Evolutionary conservation across 2,113 vertebrate genomes (phyloP).

Genomic region (Micromys minutus): DNA sequence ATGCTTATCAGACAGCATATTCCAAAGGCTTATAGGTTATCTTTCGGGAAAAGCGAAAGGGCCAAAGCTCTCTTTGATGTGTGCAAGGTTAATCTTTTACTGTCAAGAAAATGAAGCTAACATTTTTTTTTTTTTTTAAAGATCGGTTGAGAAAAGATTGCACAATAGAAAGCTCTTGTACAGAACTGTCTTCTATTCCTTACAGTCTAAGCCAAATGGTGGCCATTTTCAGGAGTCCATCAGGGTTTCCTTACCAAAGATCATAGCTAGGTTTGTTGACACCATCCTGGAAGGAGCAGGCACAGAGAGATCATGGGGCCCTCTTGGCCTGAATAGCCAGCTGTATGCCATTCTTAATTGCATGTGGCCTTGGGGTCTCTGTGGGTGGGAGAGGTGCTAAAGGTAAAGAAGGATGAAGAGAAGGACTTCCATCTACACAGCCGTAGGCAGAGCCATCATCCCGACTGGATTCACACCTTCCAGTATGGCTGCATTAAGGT

Average conservation of each 20-base stretch:
- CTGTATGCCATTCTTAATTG: not conserved
- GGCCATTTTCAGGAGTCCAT: not conserved
- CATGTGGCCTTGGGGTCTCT: not conserved
- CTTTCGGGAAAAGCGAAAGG: not conserved
- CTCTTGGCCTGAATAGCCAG: not conserved
- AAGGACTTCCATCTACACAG: not conserved
- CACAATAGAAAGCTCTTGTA: not conserved
- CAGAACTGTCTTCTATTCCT: not conserved
- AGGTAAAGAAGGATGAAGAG: not conserved
- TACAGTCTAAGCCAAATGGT: not conserved
- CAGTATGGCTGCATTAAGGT: not conserved
- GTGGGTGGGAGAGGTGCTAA: not conserved
- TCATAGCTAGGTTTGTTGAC: not conserved
- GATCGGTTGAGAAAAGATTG: not conserved
- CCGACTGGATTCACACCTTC: not conserved
- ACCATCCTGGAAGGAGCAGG: not conserved
- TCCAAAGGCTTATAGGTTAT: not conserved
- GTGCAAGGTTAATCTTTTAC: not conserved
- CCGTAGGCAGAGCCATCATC: not conserved
- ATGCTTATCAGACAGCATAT: not conserved
- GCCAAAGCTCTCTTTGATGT: not conserved
- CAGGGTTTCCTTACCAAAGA: not conserved
- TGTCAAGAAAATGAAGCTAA: not conserved
- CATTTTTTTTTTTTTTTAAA: not conserved
- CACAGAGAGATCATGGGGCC: not conserved